Conservation (phyloP, 2,113 vertebrate species). For the Lophotis ruficrista region DNA sequence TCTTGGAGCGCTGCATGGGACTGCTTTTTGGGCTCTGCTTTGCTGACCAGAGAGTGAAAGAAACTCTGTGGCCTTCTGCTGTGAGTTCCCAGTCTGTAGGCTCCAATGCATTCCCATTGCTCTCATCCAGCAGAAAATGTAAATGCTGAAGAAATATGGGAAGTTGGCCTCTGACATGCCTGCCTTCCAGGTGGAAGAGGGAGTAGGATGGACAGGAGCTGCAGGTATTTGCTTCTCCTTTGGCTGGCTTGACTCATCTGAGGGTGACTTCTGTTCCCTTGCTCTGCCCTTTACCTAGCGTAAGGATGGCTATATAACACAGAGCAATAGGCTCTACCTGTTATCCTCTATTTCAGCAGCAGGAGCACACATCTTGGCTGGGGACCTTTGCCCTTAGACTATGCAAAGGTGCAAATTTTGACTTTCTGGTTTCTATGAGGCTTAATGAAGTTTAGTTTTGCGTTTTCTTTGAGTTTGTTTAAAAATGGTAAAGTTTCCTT, state of each 20-base stretch:
- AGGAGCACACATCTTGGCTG: not conserved
- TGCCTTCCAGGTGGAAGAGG: not conserved
- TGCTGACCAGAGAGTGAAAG: not conserved
- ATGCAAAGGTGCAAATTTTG: not conserved
- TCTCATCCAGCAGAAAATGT: not conserved
- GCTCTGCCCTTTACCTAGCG: not conserved
- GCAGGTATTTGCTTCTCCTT: not conserved
- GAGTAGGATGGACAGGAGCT: not conserved
- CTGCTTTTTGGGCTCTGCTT: not conserved
- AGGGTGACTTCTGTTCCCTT: not conserved
- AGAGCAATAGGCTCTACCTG: not conserved
- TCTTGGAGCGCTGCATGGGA: not conserved
- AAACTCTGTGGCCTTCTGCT: not conserved
- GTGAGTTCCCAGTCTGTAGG: not conserved
- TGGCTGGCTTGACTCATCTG: not conserved
- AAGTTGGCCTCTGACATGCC: not conserved
- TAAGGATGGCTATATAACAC: not conserved
- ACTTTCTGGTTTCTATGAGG: not conserved
- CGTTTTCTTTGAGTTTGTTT: not conserved
- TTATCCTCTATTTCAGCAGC: not conserved
- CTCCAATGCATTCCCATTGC: not conserved
- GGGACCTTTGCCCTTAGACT: not conserved
- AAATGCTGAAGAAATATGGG: too few relatives aligned
- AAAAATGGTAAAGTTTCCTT: not conserved
- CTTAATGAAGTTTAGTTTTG: not conserved